Evolutionary conservation across 64 coral and sea anemone species (phyloP), one percentile per base, ranked within the genome.

Genomic region (Orbicella faveolata): DNA sequence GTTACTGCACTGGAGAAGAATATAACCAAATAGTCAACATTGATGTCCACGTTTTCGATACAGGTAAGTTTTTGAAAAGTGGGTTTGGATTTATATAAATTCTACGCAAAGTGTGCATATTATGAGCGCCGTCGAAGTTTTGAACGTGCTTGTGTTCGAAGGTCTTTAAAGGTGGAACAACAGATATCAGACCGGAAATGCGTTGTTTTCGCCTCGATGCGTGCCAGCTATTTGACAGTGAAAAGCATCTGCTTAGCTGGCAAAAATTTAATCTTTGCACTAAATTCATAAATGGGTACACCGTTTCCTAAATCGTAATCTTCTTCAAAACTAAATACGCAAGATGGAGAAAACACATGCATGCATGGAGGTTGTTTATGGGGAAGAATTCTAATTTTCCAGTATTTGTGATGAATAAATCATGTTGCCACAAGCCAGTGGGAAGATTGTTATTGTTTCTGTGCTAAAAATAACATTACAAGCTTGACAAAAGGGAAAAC

Each of bases 1-100:
- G 97, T 14, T 99, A 95, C 76, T 99, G 93, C 67, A 95, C 97
- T 33, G 97, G 97, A 11, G 94, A 99, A 25, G 97, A 99, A 52
- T 99, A 99, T 79, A 89, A 82, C 69, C 83, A 48, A 15, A 91
- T 99, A 26, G 83, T 93, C 14, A 99, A 99, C 52, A 93, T 99
- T 88, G 97, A 99, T 37, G 88, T 95, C 30, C 97, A 99, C 62
- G 85, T 99, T 75, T 99, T 99, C 79, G 97, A 99, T 89, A 74
- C 93, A 75, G 91, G 97, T 99, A 55, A 93, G 90, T 57, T 11
- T 34, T 36, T 79, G 18, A 2, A 55, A 41, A 57, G 64, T 59
- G 63, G 23, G n/a, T 19, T 63, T 36, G 12, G 53, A 5, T 9
- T 62, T 59, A 13, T n/a, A 33, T 52, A 61, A 20, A 39, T 89